A percentile compares a stretch with the other conserved stretches of the same genome.
These are phyloP conservation scores for Acanthosoma haemorrhoidale DNA, from an alignment of 2,888 invertebrate species.

Conservation along the genomic window DNA sequence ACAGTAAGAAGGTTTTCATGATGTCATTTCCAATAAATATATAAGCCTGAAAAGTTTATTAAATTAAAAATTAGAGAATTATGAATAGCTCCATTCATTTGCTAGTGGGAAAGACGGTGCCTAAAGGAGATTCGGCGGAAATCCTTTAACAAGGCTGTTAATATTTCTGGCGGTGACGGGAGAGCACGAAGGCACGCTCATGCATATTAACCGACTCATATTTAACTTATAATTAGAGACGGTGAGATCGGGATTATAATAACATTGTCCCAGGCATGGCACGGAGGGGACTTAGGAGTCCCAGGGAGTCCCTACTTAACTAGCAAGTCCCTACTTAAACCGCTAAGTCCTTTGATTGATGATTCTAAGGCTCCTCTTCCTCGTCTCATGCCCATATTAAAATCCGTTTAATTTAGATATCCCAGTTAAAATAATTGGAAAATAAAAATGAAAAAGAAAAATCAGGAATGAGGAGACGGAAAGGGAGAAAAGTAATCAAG, in stretches of 20 bases:
- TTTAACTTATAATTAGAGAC: conserved; percentile 28
- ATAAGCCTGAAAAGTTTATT: too few species aligned
- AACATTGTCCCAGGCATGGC: conserved; percentile 18
- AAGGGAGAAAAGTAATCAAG: conserved; percentile 8
- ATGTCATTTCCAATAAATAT: too few species aligned
- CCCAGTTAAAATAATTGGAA: not conserved
- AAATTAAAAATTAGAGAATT: too few species aligned
- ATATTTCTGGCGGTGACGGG: conserved; percentile 10
- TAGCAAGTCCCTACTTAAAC: not conserved
- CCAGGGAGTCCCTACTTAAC: not conserved
- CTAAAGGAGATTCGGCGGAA: not conserved
- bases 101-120: too few species aligned
- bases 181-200: not conserved
- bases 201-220: conserved; percentile 26
- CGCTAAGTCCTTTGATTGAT: conserved; percentile 24
- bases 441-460: conserved; percentile 10
- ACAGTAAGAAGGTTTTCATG: too few species aligned
- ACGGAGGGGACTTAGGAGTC: conserved; percentile 16
- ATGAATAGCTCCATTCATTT: too few species aligned
- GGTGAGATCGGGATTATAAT: conserved; percentile 25
- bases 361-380: not conserved
- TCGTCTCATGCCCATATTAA: conserved; percentile 3
- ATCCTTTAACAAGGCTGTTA: conserved; percentile 10
- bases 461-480: not conserved
- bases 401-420: conserved; percentile 20